Evolutionary conservation across 2,797 vertebrate genomes (phyloP), one percentile per base, ranked within the genome.

Genomic region (Diglossa cyanea): DNA sequence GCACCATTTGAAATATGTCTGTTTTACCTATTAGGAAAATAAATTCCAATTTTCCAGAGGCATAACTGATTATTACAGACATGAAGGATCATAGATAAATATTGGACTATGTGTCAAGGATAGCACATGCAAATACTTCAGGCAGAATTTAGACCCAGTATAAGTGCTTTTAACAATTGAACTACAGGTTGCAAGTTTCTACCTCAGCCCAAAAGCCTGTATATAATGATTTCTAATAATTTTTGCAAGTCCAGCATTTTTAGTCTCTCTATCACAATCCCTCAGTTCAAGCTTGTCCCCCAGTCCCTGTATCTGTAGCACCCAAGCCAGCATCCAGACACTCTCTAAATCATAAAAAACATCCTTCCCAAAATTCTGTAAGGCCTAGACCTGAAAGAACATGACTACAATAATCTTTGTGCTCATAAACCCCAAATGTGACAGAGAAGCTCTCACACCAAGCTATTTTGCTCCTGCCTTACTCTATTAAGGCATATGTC

Each of bases 401-500:
- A 14, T 1, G 3, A 40, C 35, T 23, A 28, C 11, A 35, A 16
- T 42, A 53, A 50, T 30, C 39, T 71, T 77, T 19, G 28, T 44
- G 24, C 6, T 80, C 25, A 68, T 48, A 88, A 93, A 76, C 1
- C 6, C 28, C 54, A 62, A 45, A 91, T 74, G 20, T 61, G 48
- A 54, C 30, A 50, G 61, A 57, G 17, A 4, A 74, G 12, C 24
- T 87, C 21, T 71, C 4, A 2, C 11, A n/a, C 4, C 6, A 19
- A 66, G n/a, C 8, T 71, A 19, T 55, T 70, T 42, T 63, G 65
- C 24, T 90, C 39, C 39, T 54, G 7, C 7, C 3, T 0, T 65
- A 24, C 12, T 35, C n/a, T 53, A 1, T 7, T 48, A 17, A 68
- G 11, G 11, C 9, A 48, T 0, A 0, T 6, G 2, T 48, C 57